These are phyloP conservation scores for Akabosia matsudoensis DNA, from an alignment of 1,140 invertebrate genomes.

Conservation along the genomic window DNA sequence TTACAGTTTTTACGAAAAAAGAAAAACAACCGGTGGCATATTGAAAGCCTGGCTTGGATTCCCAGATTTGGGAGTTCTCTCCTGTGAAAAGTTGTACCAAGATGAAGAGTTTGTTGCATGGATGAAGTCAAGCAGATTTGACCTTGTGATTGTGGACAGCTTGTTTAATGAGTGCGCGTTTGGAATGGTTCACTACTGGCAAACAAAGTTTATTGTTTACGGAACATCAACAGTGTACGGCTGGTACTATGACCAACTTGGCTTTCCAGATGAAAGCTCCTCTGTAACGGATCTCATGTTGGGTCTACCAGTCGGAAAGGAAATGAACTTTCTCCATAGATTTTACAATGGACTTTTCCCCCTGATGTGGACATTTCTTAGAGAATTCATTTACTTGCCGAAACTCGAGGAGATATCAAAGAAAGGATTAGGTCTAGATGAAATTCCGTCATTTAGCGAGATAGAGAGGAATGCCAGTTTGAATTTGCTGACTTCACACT, in stretches of 20 bases:
- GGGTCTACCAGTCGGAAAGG: background rate
- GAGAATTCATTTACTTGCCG: constrained; percentile 14
- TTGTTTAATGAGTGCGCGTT: background rate
- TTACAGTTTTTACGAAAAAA: background rate
- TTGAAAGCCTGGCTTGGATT: background rate
- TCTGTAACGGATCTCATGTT: constrained; percentile 29
- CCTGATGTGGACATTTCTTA: constrained; percentile 13
- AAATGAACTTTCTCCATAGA: constrained; percentile 32
- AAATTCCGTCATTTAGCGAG: constrained; percentile 43
- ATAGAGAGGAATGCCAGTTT: constrained; percentile 48
- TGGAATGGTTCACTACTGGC: background rate
- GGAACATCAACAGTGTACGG: background rate
- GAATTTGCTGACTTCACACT: constrained; percentile 60
- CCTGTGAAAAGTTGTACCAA: constrained; percentile 44
- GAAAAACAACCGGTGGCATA: background rate
- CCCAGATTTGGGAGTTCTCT: background rate
- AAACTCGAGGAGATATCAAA: constrained; percentile 24
- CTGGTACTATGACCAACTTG: constrained; percentile 30
- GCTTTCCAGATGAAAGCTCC: constrained; percentile 15
- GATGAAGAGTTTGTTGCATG: background rate
- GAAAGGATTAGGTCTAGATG: constrained; percentile 10
- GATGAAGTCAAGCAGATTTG: constrained; percentile 4
- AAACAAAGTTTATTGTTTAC: constrained; percentile 20
- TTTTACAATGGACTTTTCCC: constrained; percentile 21
- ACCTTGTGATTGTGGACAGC: constrained; percentile 3